These are phyloP conservation scores for Acanthornis magna DNA, from an alignment of 2,797 vertebrate species.

Conservation along the genomic window DNA sequence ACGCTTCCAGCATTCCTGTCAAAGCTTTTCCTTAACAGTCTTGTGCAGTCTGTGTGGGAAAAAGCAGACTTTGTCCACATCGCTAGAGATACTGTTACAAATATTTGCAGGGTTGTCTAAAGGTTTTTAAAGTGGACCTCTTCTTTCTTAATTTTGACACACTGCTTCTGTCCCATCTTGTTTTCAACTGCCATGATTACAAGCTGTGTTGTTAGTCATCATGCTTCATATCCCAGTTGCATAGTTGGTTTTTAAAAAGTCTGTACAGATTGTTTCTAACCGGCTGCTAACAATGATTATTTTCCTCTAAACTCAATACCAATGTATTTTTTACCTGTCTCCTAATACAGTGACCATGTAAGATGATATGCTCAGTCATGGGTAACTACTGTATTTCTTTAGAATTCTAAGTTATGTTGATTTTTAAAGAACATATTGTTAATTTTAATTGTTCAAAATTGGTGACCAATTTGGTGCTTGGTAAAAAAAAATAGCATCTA, in stretches of 20 bases:
- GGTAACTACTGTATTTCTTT: not conserved
- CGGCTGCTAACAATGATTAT: not conserved
- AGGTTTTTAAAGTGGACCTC: not conserved
- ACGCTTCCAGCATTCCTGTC: not conserved
- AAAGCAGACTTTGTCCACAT: not conserved
- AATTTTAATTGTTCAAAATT: not conserved
- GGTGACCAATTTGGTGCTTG: not conserved
- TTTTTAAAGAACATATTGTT: not conserved
- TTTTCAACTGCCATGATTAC: not conserved
- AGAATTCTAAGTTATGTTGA: not conserved
- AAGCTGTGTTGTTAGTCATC: not conserved
- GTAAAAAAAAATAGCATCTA: not conserved
- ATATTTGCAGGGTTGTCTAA: not conserved
- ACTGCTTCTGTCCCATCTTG: not conserved
- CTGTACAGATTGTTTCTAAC: not conserved
- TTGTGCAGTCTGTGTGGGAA: not conserved
- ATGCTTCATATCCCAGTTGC: not conserved
- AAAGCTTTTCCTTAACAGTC: not conserved
- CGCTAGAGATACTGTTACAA: not conserved
- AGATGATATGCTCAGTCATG: not conserved
- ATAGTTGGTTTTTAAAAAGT: not conserved
- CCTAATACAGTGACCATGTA: not conserved
- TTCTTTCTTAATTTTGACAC: not conserved
- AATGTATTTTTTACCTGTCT: not conserved
- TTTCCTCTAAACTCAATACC: not conserved